Percentiles rank a stretch among this genome's conserved stretches.
Conservation (phyloP, 2,797 vertebrate species). For the Poecile montanus region DNA sequence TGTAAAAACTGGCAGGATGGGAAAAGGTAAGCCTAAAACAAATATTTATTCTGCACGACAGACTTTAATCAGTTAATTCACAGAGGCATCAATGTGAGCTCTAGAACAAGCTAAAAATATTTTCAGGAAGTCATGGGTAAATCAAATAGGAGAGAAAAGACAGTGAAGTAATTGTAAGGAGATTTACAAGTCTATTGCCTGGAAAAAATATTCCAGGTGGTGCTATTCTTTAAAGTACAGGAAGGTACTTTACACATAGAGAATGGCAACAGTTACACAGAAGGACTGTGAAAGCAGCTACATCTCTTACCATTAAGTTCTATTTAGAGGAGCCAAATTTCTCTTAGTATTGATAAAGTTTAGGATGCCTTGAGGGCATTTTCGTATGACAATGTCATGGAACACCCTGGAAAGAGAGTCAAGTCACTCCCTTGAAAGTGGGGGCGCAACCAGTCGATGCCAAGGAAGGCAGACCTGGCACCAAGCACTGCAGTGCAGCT, state of each 20-base stretch:
- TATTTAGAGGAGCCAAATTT: background rate
- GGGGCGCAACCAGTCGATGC: background rate
- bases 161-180: background rate
- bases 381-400: accelerated
- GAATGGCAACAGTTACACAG: background rate
- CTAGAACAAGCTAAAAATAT: background rate
- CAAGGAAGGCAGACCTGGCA: background rate
- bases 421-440: background rate
- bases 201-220: background rate
- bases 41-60: background rate
- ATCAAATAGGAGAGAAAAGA: background rate
- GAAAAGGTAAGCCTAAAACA: background rate
- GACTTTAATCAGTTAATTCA: constrained; percentile 17
- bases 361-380: background rate
- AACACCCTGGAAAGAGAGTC: background rate
- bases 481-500: background rate
- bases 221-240: background rate
- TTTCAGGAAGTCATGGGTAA: background rate
- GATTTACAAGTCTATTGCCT: background rate
- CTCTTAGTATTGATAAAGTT: background rate
- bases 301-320: background rate
- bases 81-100: background rate
- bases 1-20: background rate
- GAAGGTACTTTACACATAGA: background rate
- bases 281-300: background rate